phyloP scores from a whole-genome alignment of 2,888 invertebrate genomes.

The Trichopoda pennipes region DNA sequence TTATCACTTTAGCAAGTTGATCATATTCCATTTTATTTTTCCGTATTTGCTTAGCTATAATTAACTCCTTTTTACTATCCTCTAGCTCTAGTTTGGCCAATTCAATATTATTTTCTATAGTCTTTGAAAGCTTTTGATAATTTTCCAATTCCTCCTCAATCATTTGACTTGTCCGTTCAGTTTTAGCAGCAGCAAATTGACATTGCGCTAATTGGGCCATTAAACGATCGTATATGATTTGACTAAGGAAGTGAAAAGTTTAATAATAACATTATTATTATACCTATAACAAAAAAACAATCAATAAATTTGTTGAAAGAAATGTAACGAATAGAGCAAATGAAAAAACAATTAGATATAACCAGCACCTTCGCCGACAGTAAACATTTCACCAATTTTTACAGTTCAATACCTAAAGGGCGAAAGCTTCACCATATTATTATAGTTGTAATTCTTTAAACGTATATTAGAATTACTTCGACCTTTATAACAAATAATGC shows the following conservation, averaged over 20 bases:
- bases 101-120: constrained; percentile 90
- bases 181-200: constrained; percentile 93
- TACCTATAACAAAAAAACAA: not conserved
- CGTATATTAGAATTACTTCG: too few relatives aligned
- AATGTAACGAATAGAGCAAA: too few relatives aligned
- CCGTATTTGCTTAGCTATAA: constrained; percentile 91
- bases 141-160: constrained; percentile 91
- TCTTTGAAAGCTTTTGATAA: constrained; percentile 88
- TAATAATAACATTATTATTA: not conserved
- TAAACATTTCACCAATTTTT: too few relatives aligned
- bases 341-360: too few relatives aligned
- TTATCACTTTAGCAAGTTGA: constrained; percentile 93
- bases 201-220: constrained; percentile 91
- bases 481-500: too few relatives aligned
- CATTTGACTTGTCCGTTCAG: constrained; percentile 89
- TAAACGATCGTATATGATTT: constrained; percentile 89
- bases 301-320: not conserved
- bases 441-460: too few relatives aligned
- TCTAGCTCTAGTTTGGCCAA: constrained; percentile 91
- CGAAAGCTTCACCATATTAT: too few relatives aligned
- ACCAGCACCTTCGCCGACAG: too few relatives aligned
- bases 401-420: too few relatives aligned
- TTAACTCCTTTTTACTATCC: constrained; percentile 89
- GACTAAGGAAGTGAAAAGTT: constrained; percentile 79
- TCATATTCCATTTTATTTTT: constrained; percentile 97